Evolutionary conservation across 1,140 invertebrate species (phyloP).

Genomic region (Archivesica marissinica): DNA sequence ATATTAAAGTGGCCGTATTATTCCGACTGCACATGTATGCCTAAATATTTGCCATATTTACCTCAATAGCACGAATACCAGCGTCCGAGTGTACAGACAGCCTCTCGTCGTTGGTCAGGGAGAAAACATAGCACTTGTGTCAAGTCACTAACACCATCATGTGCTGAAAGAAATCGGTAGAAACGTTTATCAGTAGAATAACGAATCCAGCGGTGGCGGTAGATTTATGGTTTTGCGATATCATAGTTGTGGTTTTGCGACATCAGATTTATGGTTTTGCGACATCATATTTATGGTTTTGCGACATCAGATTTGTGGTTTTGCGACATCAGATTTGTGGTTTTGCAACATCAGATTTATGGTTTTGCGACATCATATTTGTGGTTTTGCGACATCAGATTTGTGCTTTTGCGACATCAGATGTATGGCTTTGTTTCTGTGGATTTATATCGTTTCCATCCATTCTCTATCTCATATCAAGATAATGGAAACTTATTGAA

Average conservation of each 20-base stretch:
- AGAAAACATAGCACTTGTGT: constrained; percentile 34
- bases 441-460: no score
- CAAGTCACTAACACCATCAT: constrained; percentile 11
- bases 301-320: neutral
- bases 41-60: no score
- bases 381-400: no score
- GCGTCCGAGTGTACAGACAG: constrained; percentile 27
- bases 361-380: no score
- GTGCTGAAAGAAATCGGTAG: neutral
- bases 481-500: no score
- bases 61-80: constrained; percentile 42
- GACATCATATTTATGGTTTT: neutral
- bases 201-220: neutral
- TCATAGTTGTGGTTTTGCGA: neutral
- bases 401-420: no score
- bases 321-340: no score
- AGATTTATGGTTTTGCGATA: neutral
- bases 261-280: neutral
- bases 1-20: no score
- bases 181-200: neutral
- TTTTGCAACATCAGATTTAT: no score
- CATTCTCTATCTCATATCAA: no score
- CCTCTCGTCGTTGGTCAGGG: constrained; percentile 25
- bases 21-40: no score
- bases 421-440: no score